A percentile compares a stretch with the other conserved stretches of the same genome.
These are phyloP conservation scores for Philereme transversata DNA, from an alignment of 2,888 invertebrate genomes.

Conservation along the genomic window DNA sequence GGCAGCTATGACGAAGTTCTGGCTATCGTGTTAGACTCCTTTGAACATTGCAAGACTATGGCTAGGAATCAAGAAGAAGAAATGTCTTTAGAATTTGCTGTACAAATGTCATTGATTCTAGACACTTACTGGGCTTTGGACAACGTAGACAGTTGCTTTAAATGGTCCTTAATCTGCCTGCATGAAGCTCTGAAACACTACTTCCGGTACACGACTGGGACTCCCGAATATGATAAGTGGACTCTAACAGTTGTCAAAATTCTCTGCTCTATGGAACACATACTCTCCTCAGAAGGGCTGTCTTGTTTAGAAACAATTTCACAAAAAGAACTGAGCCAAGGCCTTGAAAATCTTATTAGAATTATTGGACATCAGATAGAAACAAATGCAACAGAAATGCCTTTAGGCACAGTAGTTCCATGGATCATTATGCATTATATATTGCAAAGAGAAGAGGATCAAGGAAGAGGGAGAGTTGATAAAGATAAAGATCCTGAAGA, in stretches of 20 bases:
- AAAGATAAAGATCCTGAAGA: constrained; percentile 80
- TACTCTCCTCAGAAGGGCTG: constrained; percentile 70
- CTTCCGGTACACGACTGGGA: constrained; percentile 73
- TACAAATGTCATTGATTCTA: constrained; percentile 84
- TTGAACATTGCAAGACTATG: constrained; percentile 80
- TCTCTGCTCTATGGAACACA: constrained; percentile 74
- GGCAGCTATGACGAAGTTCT: constrained; percentile 87
- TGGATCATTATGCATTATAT: constrained; percentile 94
- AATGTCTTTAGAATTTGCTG: constrained; percentile 82
- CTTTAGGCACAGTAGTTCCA: constrained; percentile 88
- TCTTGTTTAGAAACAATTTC: constrained; percentile 81
- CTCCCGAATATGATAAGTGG: constrained; percentile 76
- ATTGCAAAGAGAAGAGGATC: constrained; percentile 89
- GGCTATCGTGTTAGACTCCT: constrained; percentile 87
- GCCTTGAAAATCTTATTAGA: constrained; percentile 89
- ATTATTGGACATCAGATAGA: constrained; percentile 92
- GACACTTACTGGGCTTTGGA: constrained; percentile 87
- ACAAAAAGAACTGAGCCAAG: constrained; percentile 85
- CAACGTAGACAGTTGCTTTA: constrained; percentile 86
- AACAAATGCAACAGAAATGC: constrained; percentile 86
- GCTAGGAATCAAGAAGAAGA: constrained; percentile 72
- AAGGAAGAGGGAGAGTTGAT: constrained; percentile 82
- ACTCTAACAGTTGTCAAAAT: constrained; percentile 73
- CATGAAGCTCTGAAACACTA: constrained; percentile 89
- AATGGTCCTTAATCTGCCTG: constrained; percentile 91